A percentile compares a stretch with the other conserved stretches of the same genome.
Evolutionary conservation across 2,113 vertebrate genomes (phyloP).

Genomic region (Acrocephalus arundinaceus): DNA sequence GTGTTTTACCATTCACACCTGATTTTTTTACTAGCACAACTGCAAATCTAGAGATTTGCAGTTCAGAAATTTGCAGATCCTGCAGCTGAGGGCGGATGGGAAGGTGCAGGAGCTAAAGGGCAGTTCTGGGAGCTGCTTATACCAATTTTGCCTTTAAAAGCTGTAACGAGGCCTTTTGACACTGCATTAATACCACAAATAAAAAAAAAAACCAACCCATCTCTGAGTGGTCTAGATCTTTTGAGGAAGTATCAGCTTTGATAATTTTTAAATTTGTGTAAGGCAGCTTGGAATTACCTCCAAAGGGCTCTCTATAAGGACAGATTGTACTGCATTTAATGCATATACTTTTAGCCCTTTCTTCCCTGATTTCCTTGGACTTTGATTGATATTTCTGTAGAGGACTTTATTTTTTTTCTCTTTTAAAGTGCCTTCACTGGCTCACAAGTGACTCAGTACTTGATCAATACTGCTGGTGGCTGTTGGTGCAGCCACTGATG

Average conservation of each 20-base stretch:
- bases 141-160: not conserved
- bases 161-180: not conserved
- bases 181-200: not conserved
- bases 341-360: not conserved
- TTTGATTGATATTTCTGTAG: conserved; percentile 36
- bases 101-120: not conserved
- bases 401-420: not conserved
- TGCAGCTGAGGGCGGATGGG: not conserved
- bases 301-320: not conserved
- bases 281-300: not conserved
- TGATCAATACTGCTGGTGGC: conserved; percentile 46
- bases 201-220: not conserved
- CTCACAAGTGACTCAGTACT: conserved; percentile 16
- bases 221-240: not conserved
- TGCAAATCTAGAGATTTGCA: not conserved
- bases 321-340: not conserved
- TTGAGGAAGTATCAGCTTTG: not conserved
- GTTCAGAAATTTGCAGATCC: not conserved
- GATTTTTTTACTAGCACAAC: not conserved
- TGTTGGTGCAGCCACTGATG: conserved; percentile 9
- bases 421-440: not conserved
- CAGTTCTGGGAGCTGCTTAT: not conserved
- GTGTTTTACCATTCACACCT: not conserved
- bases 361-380: conserved; percentile 7
- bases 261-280: not conserved